A percentile compares a stretch with the other conserved stretches of the same genome.
Conservation (phyloP, 1,140 invertebrate species). For the Nebria ingens region DNA sequence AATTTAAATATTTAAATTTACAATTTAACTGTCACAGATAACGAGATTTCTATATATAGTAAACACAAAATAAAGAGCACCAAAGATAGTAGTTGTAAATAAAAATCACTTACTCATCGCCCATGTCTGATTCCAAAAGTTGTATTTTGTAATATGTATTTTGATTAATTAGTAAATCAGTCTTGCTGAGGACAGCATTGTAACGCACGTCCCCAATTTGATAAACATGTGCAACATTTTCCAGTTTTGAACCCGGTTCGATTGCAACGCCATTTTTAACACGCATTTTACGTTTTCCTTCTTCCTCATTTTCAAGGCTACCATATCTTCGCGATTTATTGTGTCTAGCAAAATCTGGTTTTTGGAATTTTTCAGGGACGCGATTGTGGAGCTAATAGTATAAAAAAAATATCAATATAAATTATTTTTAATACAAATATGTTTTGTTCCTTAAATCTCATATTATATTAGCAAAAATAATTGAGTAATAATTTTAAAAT, state of each 20-base stretch:
- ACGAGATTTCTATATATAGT: no score
- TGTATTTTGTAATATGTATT: conserved; percentile 66
- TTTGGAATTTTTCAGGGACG: not conserved
- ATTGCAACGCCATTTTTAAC: conserved; percentile 48
- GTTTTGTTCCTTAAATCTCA: not conserved
- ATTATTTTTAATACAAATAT: not conserved
- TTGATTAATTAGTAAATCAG: conserved; percentile 45
- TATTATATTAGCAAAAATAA: not conserved
- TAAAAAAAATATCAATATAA: not conserved
- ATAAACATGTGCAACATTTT: conserved; percentile 45
- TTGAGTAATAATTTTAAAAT: no score
- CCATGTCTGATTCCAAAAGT: conserved; percentile 44
- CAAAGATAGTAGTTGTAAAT: no score
- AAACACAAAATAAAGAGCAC: no score
- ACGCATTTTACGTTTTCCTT: not conserved
- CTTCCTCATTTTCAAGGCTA: not conserved
- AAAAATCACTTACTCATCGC: not conserved
- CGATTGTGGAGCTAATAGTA: not conserved
- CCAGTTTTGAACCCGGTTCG: conserved; percentile 50
- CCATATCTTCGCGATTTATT: not conserved
- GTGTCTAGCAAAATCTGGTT: not conserved
- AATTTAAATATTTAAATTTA: no score
- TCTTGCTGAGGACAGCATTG: conserved; percentile 46
- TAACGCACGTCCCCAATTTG: conserved; percentile 33
- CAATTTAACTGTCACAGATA: no score